phyloP scores from a whole-genome alignment of 1,140 invertebrate species.

The Uloborus diversus region DNA sequence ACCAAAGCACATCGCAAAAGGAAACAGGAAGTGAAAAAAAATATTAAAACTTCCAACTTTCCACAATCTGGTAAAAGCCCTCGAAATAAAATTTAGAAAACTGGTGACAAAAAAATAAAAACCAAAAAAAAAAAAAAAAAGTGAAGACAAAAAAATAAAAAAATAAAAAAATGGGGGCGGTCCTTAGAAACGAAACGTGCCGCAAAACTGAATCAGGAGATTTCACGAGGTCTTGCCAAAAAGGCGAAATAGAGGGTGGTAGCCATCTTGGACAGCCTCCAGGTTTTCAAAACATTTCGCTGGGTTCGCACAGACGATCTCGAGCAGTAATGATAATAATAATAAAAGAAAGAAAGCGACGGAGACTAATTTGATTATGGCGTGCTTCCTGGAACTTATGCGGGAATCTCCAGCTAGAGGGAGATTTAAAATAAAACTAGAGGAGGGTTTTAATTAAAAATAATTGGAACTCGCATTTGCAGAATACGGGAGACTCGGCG shows the following conservation, averaged over 20 bases:
- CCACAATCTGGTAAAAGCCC: neutral
- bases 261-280: constrained; percentile 1
- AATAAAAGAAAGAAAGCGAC: neutral
- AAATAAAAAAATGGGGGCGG: neutral
- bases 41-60: neutral
- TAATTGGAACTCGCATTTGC: neutral
- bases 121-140: neutral
- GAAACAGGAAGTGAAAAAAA: neutral
- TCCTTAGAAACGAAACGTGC: neutral
- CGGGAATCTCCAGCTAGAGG: neutral
- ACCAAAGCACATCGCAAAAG: neutral
- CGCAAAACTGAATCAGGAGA: neutral
- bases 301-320: neutral
- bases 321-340: neutral
- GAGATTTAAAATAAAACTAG: neutral
- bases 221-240: neutral
- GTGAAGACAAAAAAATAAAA: neutral
- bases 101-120: neutral
- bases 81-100: neutral
- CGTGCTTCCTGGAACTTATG: neutral
- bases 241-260: neutral
- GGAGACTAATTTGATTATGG: constrained; percentile 31
- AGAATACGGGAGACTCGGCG: no score
- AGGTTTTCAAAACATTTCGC: neutral
- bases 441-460: constrained; percentile 17